Evolutionary conservation across 2,888 invertebrate species (phyloP), one percentile per base, ranked within the genome.

Genomic region (Mythimna loreyi): DNA sequence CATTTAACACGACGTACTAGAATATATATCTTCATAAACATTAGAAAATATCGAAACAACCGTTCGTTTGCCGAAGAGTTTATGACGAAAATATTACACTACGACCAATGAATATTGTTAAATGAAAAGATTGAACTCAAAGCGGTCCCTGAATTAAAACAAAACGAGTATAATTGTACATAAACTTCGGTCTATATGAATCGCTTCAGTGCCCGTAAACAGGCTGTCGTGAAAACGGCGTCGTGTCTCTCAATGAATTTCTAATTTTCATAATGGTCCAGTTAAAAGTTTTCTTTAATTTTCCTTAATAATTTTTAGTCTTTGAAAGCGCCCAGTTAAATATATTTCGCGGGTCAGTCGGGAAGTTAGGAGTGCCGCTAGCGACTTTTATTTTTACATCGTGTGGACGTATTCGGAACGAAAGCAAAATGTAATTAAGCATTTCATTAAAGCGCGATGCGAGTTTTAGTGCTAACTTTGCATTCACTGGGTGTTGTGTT

Each of bases 281-380:
- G 76, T 80, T 66, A 75, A 87, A 86, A 88, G 83, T 89, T 89
- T 86, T 79, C 76, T 80, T 80, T 81, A 82, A 89, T 90, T 86
- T 88, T 40, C 40, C 40, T 19, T 40, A 19, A 77, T 90, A 90
- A 89, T 86, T 86, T 79, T 83, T 78, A 82, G 81, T 78, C 72
- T 83, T 83, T 86, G 86, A 84, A 82, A 84, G 84, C 75, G 77
- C 58, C 72, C 66, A 72, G 80, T 68, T 82, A 80, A 85, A 84
- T 84, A 71, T 83, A 82, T 83, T 83, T 82, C 62, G 69, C 69
- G 74, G 85, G 80, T 80, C 74, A 57, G 62, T 64, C 33, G 19
- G 25, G 30, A 60, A 80, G 81, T 80, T 71, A 53, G 63, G 19
- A 53, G 53, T 7, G 36, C 21, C 61, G 66, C 66, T 21, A 47